Base-by-base conservation (phyloP, 2,797 vertebrate genomes). In the Gambusia yucatana region DNA sequence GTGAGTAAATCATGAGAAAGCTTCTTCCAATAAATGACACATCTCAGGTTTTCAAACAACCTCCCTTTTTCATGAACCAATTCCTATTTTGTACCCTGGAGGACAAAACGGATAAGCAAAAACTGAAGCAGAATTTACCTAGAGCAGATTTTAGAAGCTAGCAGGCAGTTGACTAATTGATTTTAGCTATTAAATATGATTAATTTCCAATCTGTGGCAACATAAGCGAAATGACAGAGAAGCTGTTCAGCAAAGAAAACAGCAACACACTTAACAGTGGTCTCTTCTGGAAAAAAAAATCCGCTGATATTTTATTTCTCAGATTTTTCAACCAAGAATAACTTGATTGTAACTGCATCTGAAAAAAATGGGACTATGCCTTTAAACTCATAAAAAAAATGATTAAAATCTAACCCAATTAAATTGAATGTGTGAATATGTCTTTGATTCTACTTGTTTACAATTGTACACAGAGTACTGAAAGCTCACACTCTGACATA, bases 401-500 rank as follows among this genome's bases (percentile, higher is more conserved):
- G 3, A 41, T 67, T 3, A n/a, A 11, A n/a, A 43, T n/a, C 4
- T 13, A n/a, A 43, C 22, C 10, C 41, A 69, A 14, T 14, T 2
- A 28, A 71, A 28, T 28, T 46, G 25, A 7, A 30, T 44, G 8
- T 28, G 33, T 46, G 25, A 7, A 30, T 44, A 16, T 28, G 33
- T 36, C 33, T 65, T 65, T 65, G 16, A 67, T 41, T 39, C 8
- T 25, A 67, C 7, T 52, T 52, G 50, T 52, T 52, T 25, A 17
- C 36, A 70, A 43, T n/a, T 70, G 63, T 57, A 28, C 75, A 65
- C 48, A 61, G 73, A 55, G 20, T 71, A 47, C 57, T 47, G 22
- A 33, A 22, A 41, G 72, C 44, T 46, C 8, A 28, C 5, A 74
- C 48, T 50, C 43, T 33, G 8, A 73, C 46, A 3, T 65, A 72